phyloP scores from a whole-genome alignment of 1,140 invertebrate species.

The Diorhabda sublineata region DNA sequence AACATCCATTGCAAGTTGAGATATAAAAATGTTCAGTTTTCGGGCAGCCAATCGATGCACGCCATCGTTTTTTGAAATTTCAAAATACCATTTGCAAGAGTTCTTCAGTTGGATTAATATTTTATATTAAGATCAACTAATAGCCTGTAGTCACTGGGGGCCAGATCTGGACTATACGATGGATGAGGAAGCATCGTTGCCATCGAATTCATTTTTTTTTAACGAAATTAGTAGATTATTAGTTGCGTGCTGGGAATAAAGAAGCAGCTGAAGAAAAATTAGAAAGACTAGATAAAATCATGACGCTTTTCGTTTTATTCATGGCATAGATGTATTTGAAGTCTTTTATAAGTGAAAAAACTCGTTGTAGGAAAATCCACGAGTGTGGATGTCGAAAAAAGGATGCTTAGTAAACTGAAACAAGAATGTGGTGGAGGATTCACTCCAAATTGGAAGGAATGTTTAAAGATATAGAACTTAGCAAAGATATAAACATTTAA shows the following conservation, averaged over 20 bases:
- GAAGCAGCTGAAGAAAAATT: slow-evolving; percentile 97
- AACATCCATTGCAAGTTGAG: too few relatives aligned
- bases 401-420: slow-evolving; percentile 98
- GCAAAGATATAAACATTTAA: slow-evolving; percentile 83
- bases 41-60: too few relatives aligned
- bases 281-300: slow-evolving; percentile 96
- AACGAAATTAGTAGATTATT: slow-evolving; percentile 98
- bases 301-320: slow-evolving; percentile 99
- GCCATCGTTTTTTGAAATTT: too few relatives aligned
- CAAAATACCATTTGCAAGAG: too few relatives aligned
- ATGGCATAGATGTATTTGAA: slow-evolving; percentile 99
- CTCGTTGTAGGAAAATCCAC: slow-evolving; percentile 96
- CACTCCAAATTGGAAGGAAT: slow-evolving; percentile 98
- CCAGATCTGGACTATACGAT: too few relatives aligned
- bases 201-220: slow-evolving; percentile 41
- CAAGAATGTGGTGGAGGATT: slow-evolving; percentile 98
- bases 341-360: slow-evolving; percentile 99
- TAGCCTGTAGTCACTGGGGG: too few relatives aligned
- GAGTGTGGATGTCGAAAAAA: slow-evolving; percentile 97
- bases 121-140: too few relatives aligned
- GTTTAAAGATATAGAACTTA: slow-evolving; percentile 99
- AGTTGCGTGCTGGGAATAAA: slow-evolving; percentile 94
- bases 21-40: too few relatives aligned
- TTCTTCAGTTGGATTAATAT: too few relatives aligned
- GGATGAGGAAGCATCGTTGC: too few relatives aligned